Base-by-base conservation (phyloP, 2,113 vertebrate genomes). In the Climacteris rufus region DNA sequence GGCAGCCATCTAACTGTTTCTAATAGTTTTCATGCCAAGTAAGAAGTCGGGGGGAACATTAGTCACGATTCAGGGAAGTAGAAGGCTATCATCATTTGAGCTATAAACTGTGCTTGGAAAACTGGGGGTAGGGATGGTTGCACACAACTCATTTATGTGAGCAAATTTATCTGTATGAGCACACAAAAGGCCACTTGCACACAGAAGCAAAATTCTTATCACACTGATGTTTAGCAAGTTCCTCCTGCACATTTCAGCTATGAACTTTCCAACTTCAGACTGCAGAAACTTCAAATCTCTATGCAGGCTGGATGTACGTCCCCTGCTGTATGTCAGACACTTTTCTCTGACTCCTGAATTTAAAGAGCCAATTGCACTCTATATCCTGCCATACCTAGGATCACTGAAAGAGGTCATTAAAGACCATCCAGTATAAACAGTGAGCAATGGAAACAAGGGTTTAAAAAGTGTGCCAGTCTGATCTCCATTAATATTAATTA, bases 21-120 rank as follows among this genome's bases (percentile, higher is more conserved):
- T 83, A 88, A 74, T 17, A 68, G 44, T 56, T 92, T 89, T 88
- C 77, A 75, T 82, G 79, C 33, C 78, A 94, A 89, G 42, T 63
- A 75, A 93, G 40, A 87, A 89, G 66, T 89, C 84, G 89, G 82
- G 45, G 84, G 70, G 70, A 93, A 71, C 25, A 76, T 89, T 61
- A 94, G 77, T 83, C 87, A 94, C 57, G 57, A 91, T 33, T 60
- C 89, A 78, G 84, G 40, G 53, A 96, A 90, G 23, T 75, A 61
- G 77, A 86, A 91, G 89, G 44, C 69, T 83, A 75, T 52, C 63
- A 66, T 42, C 63, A 66, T 42, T 54, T 66, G 25, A 94, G 33
- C 52, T 65, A 72, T 13, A 85, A 87, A 79, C 20, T 69, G 33
- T 35, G 35, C 52, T 82, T 79, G 11, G 40, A 79, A 91, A 94